Base-by-base conservation (phyloP, 2,113 vertebrate species). In the Burhinus bistriatus region DNA sequence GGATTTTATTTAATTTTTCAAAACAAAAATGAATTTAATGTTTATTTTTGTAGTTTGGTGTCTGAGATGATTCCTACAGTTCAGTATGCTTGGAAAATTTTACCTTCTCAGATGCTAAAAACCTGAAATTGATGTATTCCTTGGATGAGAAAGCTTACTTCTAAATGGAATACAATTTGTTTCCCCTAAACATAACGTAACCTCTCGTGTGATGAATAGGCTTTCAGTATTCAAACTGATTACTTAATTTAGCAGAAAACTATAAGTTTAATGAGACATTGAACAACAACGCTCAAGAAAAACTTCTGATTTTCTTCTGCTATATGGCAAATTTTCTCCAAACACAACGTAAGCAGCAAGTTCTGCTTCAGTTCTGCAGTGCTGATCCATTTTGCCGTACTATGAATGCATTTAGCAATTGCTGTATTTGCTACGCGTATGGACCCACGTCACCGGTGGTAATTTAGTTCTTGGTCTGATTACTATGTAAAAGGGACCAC, bases 221-320 rank as follows among this genome's bases (percentile, higher is more conserved):
- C 69, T 94, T 90, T 61, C 38, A 66, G 55, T 71, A 90, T 88
- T 94, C 69, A 95, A 95, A 90, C 51, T 78, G 82, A 94, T 95
- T 93, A 94, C 75, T 89, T 85, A 90, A 11, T 94, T 96, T 93
- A 92, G 51, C 83, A 78, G 79, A 93, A 96, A 96, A 95, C 82
- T 78, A 1, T 79, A 92, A 77, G 45, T 88, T 91, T 97, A 97
- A 95, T 95, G 90, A 94, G 79, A 95, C 95, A 94, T 70, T 90
- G 83, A 96, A 94, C 66, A 95, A 77, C 54, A 83, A 58, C 34
- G 14, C 25, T 86, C 12, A 83, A 68, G 62, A 66, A 75, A 92
- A 93, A 54, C 18, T 30, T 70, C 19, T 2, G 3, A 7, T 70
- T 88, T 95, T 90, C 25, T 72, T 94, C 54, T 61, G 18, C 54